Evolutionary conservation across 2,797 vertebrate genomes (phyloP).

Genomic region (Telmatherina bonti): DNA sequence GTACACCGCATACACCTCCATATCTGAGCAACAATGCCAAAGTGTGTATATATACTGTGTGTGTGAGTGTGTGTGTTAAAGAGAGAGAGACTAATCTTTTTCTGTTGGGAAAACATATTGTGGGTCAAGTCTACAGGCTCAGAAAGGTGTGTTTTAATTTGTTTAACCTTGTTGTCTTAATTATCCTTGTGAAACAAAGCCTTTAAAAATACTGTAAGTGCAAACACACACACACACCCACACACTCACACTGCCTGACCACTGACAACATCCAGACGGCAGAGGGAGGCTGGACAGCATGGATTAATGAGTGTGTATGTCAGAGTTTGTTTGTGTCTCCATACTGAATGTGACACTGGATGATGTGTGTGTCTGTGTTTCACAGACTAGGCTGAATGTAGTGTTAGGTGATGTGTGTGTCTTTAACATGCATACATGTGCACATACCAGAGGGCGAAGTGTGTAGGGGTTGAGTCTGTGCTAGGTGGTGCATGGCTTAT

Average conservation of each 20-base stretch:
- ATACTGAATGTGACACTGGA: conserved; percentile 32
- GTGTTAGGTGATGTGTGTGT: conserved; percentile 36
- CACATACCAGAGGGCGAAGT: conserved; percentile 13
- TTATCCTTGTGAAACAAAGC: conserved; percentile 25
- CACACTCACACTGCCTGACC: conserved; percentile 32
- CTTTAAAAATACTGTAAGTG: conserved; percentile 15
- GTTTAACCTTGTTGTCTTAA: conserved; percentile 46
- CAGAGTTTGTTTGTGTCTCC: conserved; percentile 33
- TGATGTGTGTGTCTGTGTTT: conserved; percentile 56
- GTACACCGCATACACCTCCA: conserved; percentile 7
- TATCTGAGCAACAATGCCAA: neutral
- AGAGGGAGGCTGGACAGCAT: conserved; percentile 50
- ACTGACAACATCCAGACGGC: conserved; percentile 56
- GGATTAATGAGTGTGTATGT: conserved; percentile 47
- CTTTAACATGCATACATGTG: conserved; percentile 21
- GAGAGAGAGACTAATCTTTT: conserved; percentile 1
- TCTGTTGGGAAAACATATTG: conserved; percentile 15
- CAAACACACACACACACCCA: conserved; percentile 19
- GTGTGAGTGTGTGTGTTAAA: no score
- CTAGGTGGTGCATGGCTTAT: conserved; percentile 36
- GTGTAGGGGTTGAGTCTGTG: conserved; percentile 27
- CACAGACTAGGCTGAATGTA: conserved; percentile 16
- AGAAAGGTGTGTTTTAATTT: conserved; percentile 26
- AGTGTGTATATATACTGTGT: no score
- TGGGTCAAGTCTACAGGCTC: neutral